A percentile compares a stretch with the other conserved stretches of the same genome.
Evolutionary conservation across 2,113 vertebrate species (phyloP).

Genomic region (Sylvilagus bachmani): DNA sequence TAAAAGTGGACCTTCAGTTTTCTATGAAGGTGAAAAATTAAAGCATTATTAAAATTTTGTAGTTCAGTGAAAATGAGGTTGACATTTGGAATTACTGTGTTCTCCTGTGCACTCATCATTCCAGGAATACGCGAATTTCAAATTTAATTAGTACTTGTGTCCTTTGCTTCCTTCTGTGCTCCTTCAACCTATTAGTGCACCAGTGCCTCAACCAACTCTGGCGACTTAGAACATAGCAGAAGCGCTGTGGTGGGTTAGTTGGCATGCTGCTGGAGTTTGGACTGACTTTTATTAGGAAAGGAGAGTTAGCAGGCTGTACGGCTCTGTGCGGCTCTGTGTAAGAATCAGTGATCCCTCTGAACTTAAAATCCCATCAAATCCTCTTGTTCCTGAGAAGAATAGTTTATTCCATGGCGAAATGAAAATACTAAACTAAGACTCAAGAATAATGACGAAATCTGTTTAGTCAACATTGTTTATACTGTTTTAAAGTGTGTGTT

Average conservation of each 20-base stretch:
- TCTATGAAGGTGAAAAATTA: slow-evolving; percentile 66
- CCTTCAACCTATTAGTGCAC: slow-evolving; percentile 2
- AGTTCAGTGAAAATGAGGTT: slow-evolving; percentile 73
- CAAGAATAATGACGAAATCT: not conserved
- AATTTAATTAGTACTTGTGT: slow-evolving; percentile 66
- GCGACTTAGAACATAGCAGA: not conserved
- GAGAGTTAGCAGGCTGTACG: not conserved
- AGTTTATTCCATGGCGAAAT: not conserved
- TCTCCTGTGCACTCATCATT: slow-evolving; percentile 46
- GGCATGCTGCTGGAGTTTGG: not conserved
- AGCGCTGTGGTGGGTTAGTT: not conserved
- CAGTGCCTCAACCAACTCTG: not conserved
- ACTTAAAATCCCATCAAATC: not conserved
- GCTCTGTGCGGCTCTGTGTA: not conserved
- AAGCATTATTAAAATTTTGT: slow-evolving; percentile 62
- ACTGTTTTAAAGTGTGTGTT: slow-evolving; percentile 4
- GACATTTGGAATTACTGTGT: slow-evolving; percentile 65
- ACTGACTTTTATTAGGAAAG: not conserved
- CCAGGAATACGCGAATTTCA: slow-evolving; percentile 46
- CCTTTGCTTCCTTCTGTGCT: slow-evolving; percentile 13
- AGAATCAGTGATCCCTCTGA: not conserved
- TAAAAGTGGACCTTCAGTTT: slow-evolving; percentile 55
- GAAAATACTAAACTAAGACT: not conserved
- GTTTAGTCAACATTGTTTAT: not conserved
- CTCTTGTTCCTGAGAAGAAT: not conserved